These are phyloP conservation scores for Chironex yamaguchii DNA, from an alignment of 30 jellyfish, hydroid and myxozoan species.

Conservation along the genomic window DNA sequence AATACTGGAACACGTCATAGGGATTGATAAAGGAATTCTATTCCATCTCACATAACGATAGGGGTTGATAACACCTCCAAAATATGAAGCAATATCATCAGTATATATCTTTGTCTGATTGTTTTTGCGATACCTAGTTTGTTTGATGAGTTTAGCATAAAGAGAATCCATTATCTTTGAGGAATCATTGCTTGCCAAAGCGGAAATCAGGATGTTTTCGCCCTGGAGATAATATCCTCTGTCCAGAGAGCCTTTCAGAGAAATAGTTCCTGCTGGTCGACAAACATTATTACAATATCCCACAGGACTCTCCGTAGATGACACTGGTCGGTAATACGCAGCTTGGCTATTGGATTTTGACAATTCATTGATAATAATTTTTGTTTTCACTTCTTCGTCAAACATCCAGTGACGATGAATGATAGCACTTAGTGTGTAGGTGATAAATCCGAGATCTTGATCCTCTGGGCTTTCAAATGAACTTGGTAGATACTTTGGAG, in stretches of 20 bases:
- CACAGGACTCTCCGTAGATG: slow-evolving; percentile 68
- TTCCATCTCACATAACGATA: slow-evolving; percentile 72
- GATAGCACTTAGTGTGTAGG: slow-evolving; percentile 78
- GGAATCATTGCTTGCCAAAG: slow-evolving; percentile 88
- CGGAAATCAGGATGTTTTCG: slow-evolving; percentile 67
- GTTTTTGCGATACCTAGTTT: slow-evolving; percentile 82
- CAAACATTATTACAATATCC: slow-evolving; percentile 50
- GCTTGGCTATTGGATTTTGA: slow-evolving; percentile 81
- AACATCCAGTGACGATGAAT: slow-evolving; percentile 77
- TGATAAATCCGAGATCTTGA: slow-evolving; percentile 67
- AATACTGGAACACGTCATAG: slow-evolving; percentile 81
- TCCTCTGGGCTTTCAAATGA: slow-evolving; percentile 96
- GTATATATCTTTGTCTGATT: slow-evolving; percentile 66
- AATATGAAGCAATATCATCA: slow-evolving; percentile 76
- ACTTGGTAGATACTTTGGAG: slow-evolving; percentile 87
- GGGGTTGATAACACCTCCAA: slow-evolving; percentile 75
- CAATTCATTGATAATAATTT: slow-evolving; percentile 76
- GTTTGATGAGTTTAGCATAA: slow-evolving; percentile 89
- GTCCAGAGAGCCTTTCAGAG: slow-evolving; percentile 81
- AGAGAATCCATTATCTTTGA: slow-evolving; percentile 86
- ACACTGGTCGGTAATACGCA: slow-evolving; percentile 83
- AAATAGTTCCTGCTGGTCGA: slow-evolving; percentile 75
- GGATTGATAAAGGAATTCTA: slow-evolving; percentile 67
- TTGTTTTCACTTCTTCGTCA: slow-evolving; percentile 8
- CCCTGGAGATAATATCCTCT: slow-evolving; percentile 78